Evolutionary conservation across 30 jellyfish, hydroid and myxozoan species (phyloP).

Genomic region (Cassiopea xamachana): DNA sequence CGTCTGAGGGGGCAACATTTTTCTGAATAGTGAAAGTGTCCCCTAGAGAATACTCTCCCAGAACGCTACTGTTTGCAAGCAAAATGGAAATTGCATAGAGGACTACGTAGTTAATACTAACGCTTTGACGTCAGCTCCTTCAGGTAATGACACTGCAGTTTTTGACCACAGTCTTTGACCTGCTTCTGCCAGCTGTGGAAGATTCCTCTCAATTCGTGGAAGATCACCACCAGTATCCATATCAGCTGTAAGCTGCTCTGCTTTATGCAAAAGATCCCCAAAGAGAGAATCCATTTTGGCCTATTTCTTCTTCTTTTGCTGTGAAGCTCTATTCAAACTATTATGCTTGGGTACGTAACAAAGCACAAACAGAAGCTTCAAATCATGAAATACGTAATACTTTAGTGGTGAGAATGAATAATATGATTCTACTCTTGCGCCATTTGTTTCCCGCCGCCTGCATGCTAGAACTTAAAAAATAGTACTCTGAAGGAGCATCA

Average conservation of each 20-base stretch:
- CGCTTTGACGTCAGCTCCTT: conserved; percentile 94
- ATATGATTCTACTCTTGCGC: no score
- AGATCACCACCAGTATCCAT: conserved; percentile 91
- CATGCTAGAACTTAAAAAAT: neutral
- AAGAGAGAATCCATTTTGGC: conserved; percentile 60
- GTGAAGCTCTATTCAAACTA: no score
- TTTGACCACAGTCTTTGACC: conserved; percentile 90
- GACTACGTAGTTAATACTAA: conserved; percentile 31
- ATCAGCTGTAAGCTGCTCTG: conserved; percentile 99
- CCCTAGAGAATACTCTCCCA: no score
- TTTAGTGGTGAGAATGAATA: no score
- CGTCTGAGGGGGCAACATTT: no score
- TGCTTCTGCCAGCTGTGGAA: conserved; percentile 97
- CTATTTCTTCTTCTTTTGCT: neutral
- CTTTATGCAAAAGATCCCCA: conserved; percentile 90
- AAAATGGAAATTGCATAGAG: neutral
- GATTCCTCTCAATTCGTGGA: conserved; percentile 93
- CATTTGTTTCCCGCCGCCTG: neutral
- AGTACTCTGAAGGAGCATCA: neutral
- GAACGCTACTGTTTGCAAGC: neutral
- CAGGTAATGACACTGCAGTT: conserved; percentile 74
- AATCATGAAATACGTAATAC: no score
- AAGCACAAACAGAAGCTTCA: no score
- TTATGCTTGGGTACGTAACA: no score
- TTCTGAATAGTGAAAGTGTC: no score